phyloP scores from a whole-genome alignment of 1,140 invertebrate species.

The Apis cerana region DNA sequence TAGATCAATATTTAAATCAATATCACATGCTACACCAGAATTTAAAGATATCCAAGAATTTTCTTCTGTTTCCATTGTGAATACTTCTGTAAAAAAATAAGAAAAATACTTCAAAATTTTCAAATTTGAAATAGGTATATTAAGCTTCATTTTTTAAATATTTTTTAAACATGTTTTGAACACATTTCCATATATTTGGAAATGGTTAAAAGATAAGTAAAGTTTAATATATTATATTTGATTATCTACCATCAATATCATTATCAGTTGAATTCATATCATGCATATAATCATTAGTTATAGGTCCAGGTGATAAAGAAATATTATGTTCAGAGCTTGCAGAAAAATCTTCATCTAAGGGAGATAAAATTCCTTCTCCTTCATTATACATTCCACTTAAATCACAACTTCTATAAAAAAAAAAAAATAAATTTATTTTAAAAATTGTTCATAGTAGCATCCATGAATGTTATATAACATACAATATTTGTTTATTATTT shows the following conservation, averaged over 20 bases:
- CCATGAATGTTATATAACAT: neutral
- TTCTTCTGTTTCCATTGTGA: slow-evolving; percentile 84
- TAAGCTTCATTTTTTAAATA: too few species aligned
- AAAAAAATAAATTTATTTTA: neutral
- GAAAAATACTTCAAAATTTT: slow-evolving; percentile 16
- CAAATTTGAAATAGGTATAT: neutral
- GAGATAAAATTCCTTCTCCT: slow-evolving; percentile 83
- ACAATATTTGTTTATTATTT: neutral
- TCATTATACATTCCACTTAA: slow-evolving; percentile 74
- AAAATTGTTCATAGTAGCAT: slow-evolving; percentile 11
- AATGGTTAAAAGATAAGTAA: too few species aligned
- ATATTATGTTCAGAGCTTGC: slow-evolving; percentile 80
- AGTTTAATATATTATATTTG: neutral
- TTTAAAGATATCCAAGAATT: slow-evolving; percentile 59
- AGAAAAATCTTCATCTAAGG: slow-evolving; percentile 85
- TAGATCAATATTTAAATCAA: slow-evolving; percentile 69
- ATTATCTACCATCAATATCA: slow-evolving; percentile 69
- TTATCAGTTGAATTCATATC: slow-evolving; percentile 58
- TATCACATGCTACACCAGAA: slow-evolving; percentile 56
- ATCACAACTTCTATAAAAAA: slow-evolving; percentile 73
- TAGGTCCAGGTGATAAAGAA: slow-evolving; percentile 62
- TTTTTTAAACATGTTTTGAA: too few species aligned
- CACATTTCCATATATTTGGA: too few species aligned
- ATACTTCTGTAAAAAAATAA: slow-evolving; percentile 75
- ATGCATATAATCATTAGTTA: slow-evolving; percentile 21